Percentiles rank a stretch among this genome's conserved stretches.
These are phyloP conservation scores for Himalopsyche kuldschensis DNA, from an alignment of 2,888 invertebrate species.

Conservation along the genomic window DNA sequence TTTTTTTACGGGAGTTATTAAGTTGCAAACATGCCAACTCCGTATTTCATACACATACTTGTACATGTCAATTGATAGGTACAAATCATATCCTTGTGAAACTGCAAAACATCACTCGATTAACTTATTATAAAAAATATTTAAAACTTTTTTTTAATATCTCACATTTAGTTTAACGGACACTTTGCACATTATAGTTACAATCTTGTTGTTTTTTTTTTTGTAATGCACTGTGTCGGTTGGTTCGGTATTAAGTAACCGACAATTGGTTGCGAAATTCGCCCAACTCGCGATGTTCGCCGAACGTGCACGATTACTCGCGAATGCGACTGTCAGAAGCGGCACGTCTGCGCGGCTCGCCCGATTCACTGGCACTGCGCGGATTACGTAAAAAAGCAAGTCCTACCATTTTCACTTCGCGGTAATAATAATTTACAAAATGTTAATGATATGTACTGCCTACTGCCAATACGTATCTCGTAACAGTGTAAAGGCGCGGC, in stretches of 20 bases:
- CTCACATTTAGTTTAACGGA: no score
- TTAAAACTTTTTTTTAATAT: no score
- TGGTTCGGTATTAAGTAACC: not conserved
- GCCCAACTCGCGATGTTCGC: not conserved
- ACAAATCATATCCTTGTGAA: no score
- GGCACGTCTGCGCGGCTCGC: not conserved
- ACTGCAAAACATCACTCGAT: no score
- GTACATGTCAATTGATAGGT: no score
- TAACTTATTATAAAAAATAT: no score
- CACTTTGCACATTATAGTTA: no score
- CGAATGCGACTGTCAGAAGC: not conserved
- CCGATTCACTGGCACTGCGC: not conserved
- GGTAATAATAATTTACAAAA: not conserved
- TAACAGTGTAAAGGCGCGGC: not conserved
- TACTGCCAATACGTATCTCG: not conserved
- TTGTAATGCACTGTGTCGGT: not conserved
- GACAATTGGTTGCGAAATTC: not conserved
- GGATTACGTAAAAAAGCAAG: constrained; percentile 22
- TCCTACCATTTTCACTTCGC: constrained; percentile 15
- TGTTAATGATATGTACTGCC: not conserved
- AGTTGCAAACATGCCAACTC: no score
- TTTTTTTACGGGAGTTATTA: no score
- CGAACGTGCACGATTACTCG: not conserved
- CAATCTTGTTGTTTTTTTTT: not conserved
- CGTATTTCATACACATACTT: no score